Evolutionary conservation across 2,888 invertebrate genomes (phyloP).

Genomic region (Morpho helenor): DNA sequence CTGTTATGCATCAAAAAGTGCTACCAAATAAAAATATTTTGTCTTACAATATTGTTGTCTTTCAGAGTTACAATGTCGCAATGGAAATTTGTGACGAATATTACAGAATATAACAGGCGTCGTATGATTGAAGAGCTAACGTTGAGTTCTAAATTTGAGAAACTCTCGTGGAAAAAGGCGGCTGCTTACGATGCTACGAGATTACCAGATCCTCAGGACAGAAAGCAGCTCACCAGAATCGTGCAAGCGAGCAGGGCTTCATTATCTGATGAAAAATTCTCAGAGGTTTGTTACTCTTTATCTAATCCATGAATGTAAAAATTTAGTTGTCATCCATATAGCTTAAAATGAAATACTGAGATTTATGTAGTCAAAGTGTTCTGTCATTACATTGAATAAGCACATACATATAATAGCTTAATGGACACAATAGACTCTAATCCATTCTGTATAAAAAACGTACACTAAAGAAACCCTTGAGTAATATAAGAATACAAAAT

Average conservation of each 20-base stretch:
- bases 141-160: conserved; percentile 84
- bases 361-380: too few species aligned
- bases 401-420: too few species aligned
- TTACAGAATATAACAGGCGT: conserved; percentile 84
- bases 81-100: conserved; percentile 88
- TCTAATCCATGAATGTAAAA: too few species aligned
- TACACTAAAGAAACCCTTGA: too few species aligned
- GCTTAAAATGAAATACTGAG: too few species aligned
- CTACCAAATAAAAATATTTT: neutral
- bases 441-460: too few species aligned
- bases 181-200: conserved; percentile 83
- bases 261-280: conserved; percentile 84
- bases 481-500: too few species aligned
- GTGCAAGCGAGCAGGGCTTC: conserved; percentile 86
- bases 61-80: conserved; percentile 82
- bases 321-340: too few species aligned
- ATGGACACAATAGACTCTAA: too few species aligned
- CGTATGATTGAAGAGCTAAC: conserved; percentile 86
- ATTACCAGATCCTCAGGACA: conserved; percentile 82
- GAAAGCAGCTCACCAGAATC: conserved; percentile 85
- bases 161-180: conserved; percentile 86
- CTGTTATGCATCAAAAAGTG: too few species aligned
- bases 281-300: conserved; percentile 74
- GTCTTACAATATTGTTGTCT: neutral
- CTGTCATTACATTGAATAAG: too few species aligned